phyloP scores from a whole-genome alignment of 2,888 invertebrate species.

The Megalurothrips usitatus region DNA sequence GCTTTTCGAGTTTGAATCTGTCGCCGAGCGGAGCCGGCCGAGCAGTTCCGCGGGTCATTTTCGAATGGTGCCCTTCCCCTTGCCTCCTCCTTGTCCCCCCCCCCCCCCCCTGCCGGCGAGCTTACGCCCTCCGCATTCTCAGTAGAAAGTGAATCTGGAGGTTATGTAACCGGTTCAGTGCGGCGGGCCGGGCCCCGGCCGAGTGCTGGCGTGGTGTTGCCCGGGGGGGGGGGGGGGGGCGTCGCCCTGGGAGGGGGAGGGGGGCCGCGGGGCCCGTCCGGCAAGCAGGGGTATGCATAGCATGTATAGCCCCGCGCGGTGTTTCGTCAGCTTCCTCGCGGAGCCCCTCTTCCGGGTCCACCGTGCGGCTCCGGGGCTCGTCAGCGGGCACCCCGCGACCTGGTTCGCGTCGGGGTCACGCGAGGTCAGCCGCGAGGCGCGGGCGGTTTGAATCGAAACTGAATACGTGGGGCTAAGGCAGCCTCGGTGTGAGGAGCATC shows the following conservation, averaged over 20 bases:
- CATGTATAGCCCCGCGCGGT: not conserved
- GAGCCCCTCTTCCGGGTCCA: not conserved
- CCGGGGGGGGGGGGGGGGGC: not conserved
- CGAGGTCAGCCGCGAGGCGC: no score
- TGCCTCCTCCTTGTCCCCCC: not conserved
- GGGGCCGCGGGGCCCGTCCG: constrained; percentile 1
- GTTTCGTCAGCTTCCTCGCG: not conserved
- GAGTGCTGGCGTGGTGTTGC: not conserved
- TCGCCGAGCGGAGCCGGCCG: not conserved
- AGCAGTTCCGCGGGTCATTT: not conserved
- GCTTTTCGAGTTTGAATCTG: no score
- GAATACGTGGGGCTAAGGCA: not conserved
- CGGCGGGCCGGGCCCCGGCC: not conserved
- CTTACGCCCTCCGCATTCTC: constrained; percentile 1
- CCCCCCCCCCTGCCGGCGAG: not conserved
- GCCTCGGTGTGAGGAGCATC: not conserved
- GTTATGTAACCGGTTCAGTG: constrained; percentile 26
- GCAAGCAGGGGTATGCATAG: not conserved
- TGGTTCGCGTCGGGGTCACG: not conserved
- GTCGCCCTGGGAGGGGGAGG: not conserved
- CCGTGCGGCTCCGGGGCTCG: not conserved
- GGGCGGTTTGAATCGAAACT: no score
- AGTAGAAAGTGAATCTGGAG: constrained; percentile 26
- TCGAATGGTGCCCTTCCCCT: no score
- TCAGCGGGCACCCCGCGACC: not conserved